A percentile compares a stretch with the other conserved stretches of the same genome.
Evolutionary conservation across 2,113 vertebrate species (phyloP).

Genomic region (Strix aluco): DNA sequence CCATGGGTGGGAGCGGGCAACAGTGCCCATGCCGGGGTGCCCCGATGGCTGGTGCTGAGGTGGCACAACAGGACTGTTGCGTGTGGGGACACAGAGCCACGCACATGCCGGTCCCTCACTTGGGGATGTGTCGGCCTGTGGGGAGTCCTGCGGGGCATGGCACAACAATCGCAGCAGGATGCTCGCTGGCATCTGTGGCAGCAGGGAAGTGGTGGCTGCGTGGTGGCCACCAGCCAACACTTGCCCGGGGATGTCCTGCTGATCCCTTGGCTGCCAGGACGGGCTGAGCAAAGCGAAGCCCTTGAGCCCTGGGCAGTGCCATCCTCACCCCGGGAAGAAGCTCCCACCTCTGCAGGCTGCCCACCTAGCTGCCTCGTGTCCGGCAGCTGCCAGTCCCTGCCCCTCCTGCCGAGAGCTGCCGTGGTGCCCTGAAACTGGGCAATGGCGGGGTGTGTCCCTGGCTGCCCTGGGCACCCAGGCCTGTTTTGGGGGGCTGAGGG

Average conservation of each 20-base stretch:
- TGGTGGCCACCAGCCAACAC: background rate
- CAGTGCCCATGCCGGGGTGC: background rate
- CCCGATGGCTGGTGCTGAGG: background rate
- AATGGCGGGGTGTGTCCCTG: background rate
- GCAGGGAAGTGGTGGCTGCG: accelerated
- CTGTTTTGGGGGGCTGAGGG: background rate
- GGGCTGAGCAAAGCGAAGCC: background rate
- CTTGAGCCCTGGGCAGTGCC: accelerated
- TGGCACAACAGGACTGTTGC: background rate
- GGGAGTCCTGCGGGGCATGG: background rate
- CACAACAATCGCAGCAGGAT: accelerated
- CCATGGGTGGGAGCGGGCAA: background rate
- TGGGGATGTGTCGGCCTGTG: accelerated
- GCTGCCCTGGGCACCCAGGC: background rate
- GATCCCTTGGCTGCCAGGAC: accelerated
- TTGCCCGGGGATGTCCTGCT: background rate
- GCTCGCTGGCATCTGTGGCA: background rate
- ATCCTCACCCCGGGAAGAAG: background rate
- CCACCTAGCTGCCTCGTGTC: accelerated
- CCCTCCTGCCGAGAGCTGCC: background rate
- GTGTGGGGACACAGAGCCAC: accelerated
- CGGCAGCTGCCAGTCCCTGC: background rate
- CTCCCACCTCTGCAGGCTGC: background rate
- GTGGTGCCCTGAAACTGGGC: background rate
- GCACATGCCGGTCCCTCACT: accelerated